Base-by-base conservation (phyloP, 2,888 invertebrate genomes). In the Petrolisthes cinctipes region DNA sequence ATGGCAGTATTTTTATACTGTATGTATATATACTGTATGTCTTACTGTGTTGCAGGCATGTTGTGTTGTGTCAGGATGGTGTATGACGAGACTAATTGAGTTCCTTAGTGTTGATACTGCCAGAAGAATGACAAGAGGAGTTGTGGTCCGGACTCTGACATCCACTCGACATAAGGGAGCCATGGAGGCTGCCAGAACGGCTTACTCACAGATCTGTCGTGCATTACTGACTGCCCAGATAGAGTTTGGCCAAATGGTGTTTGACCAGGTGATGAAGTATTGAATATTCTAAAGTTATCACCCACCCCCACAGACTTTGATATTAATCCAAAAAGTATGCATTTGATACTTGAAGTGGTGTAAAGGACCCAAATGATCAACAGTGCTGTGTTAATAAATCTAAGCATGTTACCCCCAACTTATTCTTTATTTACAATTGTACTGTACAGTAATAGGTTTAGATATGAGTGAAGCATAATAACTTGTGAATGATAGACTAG, bases 161-260 rank as follows among this genome's bases (percentile, higher is more conserved):
- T 95, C 95, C 80, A 96, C 96, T 91, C 94, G 97, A 4, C 97
- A 97, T 92, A 96, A 97, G 93, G 97, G 97, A 56, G 96, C 95
- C 7, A 96, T 97, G 86, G 97, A 97, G 93, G 94, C 95, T 0
- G 96, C 96, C 54, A 96, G 96, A 0, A 91, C 94, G 86, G 94
- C 95, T 56, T 82, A 82, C 51, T 51, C 78, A 68, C 68, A 85
- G n/a, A 37, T 81, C 11, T 82, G 86, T 71, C 23, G 23, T 23
- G 76, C 54, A 20, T 80, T 88, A 2, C 82, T 86, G 6, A 56
- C 61, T 57, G 51, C 54, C n/a, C 23, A 75, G 37, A 57, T 57
- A 9, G 71, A 71, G 6, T 51, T 53, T 73, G 75, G 78, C 7
- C 73, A 78, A 5, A 23, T 86, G 23, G 54, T 86, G 9, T 86